Conservation (phyloP, 2,797 vertebrate species). For the Phyllotis vaccarum region DNA sequence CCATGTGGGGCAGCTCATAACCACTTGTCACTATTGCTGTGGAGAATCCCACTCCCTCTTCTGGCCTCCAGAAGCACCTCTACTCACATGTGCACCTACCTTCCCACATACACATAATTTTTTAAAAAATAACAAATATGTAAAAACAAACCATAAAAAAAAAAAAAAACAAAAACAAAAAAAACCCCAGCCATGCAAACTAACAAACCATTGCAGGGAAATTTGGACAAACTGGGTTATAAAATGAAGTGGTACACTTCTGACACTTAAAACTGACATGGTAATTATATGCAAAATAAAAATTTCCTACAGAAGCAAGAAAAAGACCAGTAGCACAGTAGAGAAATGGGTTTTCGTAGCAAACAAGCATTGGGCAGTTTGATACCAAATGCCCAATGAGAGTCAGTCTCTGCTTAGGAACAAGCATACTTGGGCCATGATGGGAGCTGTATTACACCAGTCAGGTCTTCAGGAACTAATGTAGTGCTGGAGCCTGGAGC, state of each 20-base stretch:
- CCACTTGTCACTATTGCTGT: not conserved
- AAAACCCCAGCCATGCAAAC: too few relatives aligned
- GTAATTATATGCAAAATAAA: not conserved
- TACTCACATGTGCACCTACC: not conserved
- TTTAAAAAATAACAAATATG: not conserved
- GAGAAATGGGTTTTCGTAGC: rapidly evolving
- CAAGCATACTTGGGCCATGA: not conserved
- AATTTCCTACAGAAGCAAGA: not conserved
- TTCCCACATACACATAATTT: not conserved
- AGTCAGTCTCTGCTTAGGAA: not conserved
- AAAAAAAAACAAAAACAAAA: too few relatives aligned
- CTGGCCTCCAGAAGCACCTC: not conserved
- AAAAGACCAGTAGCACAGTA: not conserved
- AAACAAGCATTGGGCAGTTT: not conserved
- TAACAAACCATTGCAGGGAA: not conserved
- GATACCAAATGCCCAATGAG: not conserved
- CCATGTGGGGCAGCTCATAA: not conserved
- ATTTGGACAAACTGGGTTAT: not conserved
- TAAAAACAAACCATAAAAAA: not conserved
- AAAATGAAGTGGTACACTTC: not conserved
- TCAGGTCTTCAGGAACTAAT: not conserved
- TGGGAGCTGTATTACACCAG: not conserved
- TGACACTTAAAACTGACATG: not conserved
- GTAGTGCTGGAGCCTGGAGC: rapidly evolving
- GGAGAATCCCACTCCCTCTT: not conserved